Base-by-base conservation (phyloP, 2,113 vertebrate genomes). In the Chionodraco myersi region DNA sequence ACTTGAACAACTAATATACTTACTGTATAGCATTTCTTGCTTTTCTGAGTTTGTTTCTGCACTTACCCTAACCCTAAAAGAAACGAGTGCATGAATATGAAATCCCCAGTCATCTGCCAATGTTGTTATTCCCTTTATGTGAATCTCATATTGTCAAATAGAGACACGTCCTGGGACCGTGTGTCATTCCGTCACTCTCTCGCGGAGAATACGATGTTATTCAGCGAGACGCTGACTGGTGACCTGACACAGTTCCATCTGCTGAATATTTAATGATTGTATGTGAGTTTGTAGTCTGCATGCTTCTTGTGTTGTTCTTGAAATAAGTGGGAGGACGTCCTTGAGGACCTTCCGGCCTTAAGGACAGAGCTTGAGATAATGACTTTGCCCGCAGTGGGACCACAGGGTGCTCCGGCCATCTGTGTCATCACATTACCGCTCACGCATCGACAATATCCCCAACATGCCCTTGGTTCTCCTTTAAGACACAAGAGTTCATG, bases 361-460 rank as follows among this genome's bases (percentile, higher is more conserved):
- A 68, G 61, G 60, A 75, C 36, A 7, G 71, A 75, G 34, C 18
- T 41, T 41, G 36, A 41, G 36, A 44, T 47, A 61, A 83, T 84
- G 60, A 58, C 54, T 79, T 53, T 75, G 26, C 60, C 59, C 58
- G 77, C 66, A 77, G 75, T 59, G 70, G 60, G 81, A 79, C 80
- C 77, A 90, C 79, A 47, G 82, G 72, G 65, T 54, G 79, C 72
- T 79, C 0, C 1, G 70, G 72, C 83, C 69, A 88, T 86, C 86
- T 86, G 84, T 77, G 72, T 47, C 66, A 30, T 80, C 73, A 49
- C 70, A 81, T 80, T 85, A 84, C 74, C 61, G 81, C 58, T 36
- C 41, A 48, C 77, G 71, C 65, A 47, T 79, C 63, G 66, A 23
- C 41, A 77, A 1, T 13, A 47, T 53, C 56, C 36, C 36, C 36